Percentiles rank a stretch among this genome's conserved stretches.
These are phyloP conservation scores for Clavelina lepadiformis DNA, from an alignment of 23 tunicate species.

Conservation along the genomic window DNA sequence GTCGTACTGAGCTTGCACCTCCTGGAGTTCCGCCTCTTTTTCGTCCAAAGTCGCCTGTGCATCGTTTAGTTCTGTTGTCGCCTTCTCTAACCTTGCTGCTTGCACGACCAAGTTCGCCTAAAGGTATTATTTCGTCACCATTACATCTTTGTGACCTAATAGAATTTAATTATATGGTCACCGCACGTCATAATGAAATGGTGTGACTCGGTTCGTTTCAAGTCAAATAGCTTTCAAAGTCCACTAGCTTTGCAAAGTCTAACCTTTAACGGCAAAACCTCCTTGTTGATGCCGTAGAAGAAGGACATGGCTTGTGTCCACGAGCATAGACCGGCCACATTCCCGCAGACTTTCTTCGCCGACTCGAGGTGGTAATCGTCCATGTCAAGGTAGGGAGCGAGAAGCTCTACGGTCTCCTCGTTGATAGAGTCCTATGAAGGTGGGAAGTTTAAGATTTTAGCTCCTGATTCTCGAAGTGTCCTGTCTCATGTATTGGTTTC, in stretches of 20 bases:
- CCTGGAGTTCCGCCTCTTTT: conserved; percentile 83
- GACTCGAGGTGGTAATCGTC: conserved; percentile 95
- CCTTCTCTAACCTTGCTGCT: conserved; percentile 75
- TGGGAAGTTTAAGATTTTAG: too few relatives aligned
- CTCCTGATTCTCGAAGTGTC: too few relatives aligned
- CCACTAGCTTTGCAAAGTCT: too few relatives aligned
- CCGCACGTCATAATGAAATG: too few relatives aligned
- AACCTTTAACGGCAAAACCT: conserved; percentile 96
- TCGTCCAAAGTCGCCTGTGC: conserved; percentile 85
- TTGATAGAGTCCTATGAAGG: conserved; percentile 70
- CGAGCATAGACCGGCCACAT: conserved; percentile 96
- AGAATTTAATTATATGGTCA: too few relatives aligned
- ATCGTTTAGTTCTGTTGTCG: conserved; percentile 74
- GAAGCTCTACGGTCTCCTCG: conserved; percentile 90
- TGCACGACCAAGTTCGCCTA: conserved; percentile 89
- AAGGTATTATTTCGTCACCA: too few relatives aligned
- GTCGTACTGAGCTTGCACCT: conserved; percentile 87
- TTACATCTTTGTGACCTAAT: too few relatives aligned
- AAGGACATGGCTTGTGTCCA: conserved; percentile 98
- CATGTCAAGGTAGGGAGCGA: conserved; percentile 83
- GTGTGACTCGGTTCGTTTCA: too few relatives aligned
- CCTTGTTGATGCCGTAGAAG: conserved; percentile 95
- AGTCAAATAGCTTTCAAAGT: too few relatives aligned
- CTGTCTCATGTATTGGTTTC: too few relatives aligned
- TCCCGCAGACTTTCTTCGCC: conserved; percentile 95